A percentile compares a stretch with the other conserved stretches of the same genome.
phyloP scores from a whole-genome alignment of 2,888 invertebrate genomes.

The Meiosimyza decipiens region DNA sequence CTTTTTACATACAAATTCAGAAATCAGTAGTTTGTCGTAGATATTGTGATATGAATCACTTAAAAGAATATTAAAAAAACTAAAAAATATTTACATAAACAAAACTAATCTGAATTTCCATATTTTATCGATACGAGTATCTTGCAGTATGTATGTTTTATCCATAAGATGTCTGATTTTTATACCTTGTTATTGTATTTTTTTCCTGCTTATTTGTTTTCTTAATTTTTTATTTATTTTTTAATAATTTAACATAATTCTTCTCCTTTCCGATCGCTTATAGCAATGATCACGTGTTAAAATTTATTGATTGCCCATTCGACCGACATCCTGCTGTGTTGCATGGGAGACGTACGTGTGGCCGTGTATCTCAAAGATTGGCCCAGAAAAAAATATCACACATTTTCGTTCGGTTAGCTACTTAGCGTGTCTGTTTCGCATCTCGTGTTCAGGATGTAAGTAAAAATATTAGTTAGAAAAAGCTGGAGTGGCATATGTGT shows the following conservation, averaged over 20 bases:
- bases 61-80: no score
- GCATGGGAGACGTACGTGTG: slow-evolving; percentile 67
- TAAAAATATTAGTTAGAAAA: no score
- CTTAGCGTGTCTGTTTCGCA: no score
- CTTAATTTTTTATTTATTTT: slow-evolving; percentile 6
- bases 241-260: slow-evolving; percentile 21
- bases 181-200: no score
- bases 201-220: slow-evolving; percentile 4
- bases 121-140: slow-evolving; percentile 9
- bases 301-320: slow-evolving; percentile 66
- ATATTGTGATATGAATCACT: no score
- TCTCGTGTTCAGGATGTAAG: no score
- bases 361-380: slow-evolving; percentile 51
- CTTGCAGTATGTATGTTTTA: slow-evolving; percentile 10
- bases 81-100: background rate
- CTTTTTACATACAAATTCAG: no score
- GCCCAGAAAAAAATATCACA: no score
- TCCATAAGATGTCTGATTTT: slow-evolving; percentile 4
- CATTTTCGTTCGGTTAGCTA: no score
- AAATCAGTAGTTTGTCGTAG: no score
- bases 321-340: slow-evolving; percentile 60
- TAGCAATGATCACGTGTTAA: slow-evolving; percentile 65
- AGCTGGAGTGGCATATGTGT: no score
- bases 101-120: background rate
- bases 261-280: slow-evolving; percentile 36